A percentile compares a stretch with the other conserved stretches of the same genome.
phyloP scores from a whole-genome alignment of 2,113 vertebrate species.

The Macquaria australasica region DNA sequence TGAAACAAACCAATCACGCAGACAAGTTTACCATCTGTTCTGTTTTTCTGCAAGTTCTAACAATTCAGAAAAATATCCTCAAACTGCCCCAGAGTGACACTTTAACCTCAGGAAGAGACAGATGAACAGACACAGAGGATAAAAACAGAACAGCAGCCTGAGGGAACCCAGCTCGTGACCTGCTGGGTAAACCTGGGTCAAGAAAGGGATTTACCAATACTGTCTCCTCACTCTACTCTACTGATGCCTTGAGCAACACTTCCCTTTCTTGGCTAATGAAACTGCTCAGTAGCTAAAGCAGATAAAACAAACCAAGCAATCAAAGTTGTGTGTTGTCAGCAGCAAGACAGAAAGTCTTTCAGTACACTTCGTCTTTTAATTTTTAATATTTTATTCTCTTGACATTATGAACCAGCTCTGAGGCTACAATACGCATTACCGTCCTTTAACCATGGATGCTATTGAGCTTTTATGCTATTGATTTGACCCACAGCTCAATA shows the following conservation, averaged over 20 bases:
- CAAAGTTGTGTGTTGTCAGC: not conserved
- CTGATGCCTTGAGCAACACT: not conserved
- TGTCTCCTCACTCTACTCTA: not conserved
- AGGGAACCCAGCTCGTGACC: not conserved
- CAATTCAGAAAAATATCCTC: conserved; percentile 4
- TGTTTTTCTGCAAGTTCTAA: conserved; percentile 14
- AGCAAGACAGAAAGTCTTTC: not conserved
- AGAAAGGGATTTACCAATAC: not conserved
- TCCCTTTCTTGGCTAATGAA: conserved; percentile 9
- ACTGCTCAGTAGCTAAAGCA: not conserved
- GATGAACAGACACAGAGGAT: not conserved
- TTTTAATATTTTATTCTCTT: conserved; percentile 21
- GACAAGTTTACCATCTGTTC: conserved; percentile 42
- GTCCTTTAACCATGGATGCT: conserved; percentile 29
- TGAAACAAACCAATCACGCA: conserved; percentile 20
- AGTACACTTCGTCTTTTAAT: not conserved
- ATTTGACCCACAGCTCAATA: conserved; percentile 45
- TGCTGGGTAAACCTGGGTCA: conserved; percentile 5
- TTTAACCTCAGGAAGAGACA: not conserved
- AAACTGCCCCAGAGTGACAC: not conserved
- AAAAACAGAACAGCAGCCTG: conserved; percentile 6
- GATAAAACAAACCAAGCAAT: not conserved
- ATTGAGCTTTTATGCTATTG: conserved; percentile 44
- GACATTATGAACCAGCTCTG: conserved; percentile 2
- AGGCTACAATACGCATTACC: conserved; percentile 23